These are phyloP conservation scores for Butorides virescens DNA, from an alignment of 2,113 vertebrate species.

Conservation along the genomic window DNA sequence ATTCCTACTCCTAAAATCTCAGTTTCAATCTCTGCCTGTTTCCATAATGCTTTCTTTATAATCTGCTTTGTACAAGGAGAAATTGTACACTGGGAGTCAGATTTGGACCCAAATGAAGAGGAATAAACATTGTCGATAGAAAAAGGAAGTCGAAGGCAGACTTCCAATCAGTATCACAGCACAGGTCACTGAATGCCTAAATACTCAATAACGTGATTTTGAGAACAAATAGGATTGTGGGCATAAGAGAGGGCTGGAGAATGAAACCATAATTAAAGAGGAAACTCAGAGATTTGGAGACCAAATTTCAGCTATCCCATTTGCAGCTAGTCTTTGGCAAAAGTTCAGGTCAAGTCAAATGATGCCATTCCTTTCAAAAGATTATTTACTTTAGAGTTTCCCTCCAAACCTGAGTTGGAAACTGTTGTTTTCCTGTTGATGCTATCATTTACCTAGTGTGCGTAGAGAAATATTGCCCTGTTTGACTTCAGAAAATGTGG, in stretches of 20 bases:
- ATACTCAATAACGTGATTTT: neutral
- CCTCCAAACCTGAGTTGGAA: neutral
- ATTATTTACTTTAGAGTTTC: conserved; percentile 16
- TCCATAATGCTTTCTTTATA: neutral
- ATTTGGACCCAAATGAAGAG: neutral
- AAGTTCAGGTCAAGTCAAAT: conserved; percentile 18
- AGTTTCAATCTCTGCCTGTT: neutral
- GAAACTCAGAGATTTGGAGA: neutral
- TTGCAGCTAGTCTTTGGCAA: neutral
- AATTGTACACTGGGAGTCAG: neutral
- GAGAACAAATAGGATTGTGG: neutral
- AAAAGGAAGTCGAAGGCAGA: neutral
- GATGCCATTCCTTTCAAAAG: neutral
- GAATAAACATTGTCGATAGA: neutral
- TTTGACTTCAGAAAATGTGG: conserved; percentile 61
- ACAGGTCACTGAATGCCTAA: neutral
- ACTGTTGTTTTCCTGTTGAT: conserved; percentile 51
- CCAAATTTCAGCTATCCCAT: neutral
- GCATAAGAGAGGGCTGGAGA: neutral
- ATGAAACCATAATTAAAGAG: neutral
- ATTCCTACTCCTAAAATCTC: neutral
- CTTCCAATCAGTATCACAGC: neutral
- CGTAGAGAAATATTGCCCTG: conserved; percentile 39
- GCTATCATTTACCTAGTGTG: conserved; percentile 12
- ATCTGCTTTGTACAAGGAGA: neutral